phyloP scores from a whole-genome alignment of 2,888 invertebrate species.

The Drosophila colorata region DNA sequence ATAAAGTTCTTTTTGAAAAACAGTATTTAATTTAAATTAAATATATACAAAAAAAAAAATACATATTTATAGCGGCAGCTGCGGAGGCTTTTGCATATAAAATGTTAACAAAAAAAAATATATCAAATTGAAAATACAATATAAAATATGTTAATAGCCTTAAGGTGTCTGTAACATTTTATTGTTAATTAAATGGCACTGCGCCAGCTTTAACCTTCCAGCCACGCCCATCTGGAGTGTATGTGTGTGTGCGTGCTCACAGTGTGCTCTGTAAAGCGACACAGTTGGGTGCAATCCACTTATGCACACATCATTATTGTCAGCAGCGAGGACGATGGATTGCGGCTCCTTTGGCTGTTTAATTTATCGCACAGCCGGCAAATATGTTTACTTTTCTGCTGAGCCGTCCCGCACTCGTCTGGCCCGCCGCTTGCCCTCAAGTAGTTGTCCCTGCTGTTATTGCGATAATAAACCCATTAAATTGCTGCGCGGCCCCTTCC shows the following conservation, averaged over 20 bases:
- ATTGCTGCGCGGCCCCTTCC: slow-evolving; percentile 51
- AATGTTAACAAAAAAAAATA: neutral
- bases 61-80: too few relatives aligned
- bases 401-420: slow-evolving; percentile 2
- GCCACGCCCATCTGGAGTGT: neutral
- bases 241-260: neutral
- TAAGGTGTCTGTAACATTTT: neutral
- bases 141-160: neutral
- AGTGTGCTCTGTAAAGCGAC: slow-evolving; percentile 2
- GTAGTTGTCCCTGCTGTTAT: slow-evolving; percentile 39
- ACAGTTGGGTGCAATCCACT: slow-evolving; percentile 46
- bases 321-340: slow-evolving; percentile 36
- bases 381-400: slow-evolving; percentile 63
- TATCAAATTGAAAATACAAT: neutral
- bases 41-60: too few relatives aligned
- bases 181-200: neutral
- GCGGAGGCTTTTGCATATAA: too few relatives aligned
- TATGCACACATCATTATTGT: slow-evolving; percentile 75
- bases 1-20: too few relatives aligned
- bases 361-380: slow-evolving; percentile 68
- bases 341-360: slow-evolving; percentile 50
- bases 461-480: slow-evolving; percentile 79
- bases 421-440: slow-evolving; percentile 2
- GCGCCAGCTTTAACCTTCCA: neutral
- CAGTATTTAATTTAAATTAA: too few relatives aligned